Evolutionary conservation across 2,888 invertebrate genomes (phyloP).

Genomic region (Drosophila mayaguana): DNA sequence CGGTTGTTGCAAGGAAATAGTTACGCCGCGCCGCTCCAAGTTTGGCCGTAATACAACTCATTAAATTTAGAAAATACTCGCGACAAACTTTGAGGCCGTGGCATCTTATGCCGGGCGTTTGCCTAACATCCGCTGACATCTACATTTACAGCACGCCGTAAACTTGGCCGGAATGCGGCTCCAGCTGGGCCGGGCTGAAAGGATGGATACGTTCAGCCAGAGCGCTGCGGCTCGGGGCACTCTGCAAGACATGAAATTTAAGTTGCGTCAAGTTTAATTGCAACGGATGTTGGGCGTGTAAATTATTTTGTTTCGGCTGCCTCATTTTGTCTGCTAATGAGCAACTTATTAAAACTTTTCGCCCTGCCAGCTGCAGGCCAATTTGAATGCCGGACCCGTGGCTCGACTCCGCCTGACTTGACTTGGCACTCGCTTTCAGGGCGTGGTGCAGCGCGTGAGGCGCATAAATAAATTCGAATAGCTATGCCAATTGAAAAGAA

Average conservation of each 20-base stretch:
- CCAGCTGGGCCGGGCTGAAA: neutral
- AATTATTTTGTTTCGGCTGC: slow-evolving; percentile 73
- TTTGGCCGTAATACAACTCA: slow-evolving; percentile 73
- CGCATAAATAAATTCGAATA: slow-evolving; percentile 64
- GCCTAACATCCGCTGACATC: slow-evolving; percentile 75
- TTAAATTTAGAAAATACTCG: slow-evolving; percentile 78
- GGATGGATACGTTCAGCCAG: slow-evolving; percentile 4
- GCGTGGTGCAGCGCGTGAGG: slow-evolving; percentile 55
- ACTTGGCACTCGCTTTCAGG: neutral
- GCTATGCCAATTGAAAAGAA: slow-evolving; percentile 68
- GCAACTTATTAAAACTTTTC: slow-evolving; percentile 75
- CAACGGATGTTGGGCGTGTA: slow-evolving; percentile 77
- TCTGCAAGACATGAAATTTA: slow-evolving; percentile 46
- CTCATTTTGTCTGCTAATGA: slow-evolving; percentile 77
- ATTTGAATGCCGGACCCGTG: slow-evolving; percentile 42
- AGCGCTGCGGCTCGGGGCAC: neutral
- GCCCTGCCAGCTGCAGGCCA: slow-evolving; percentile 33
- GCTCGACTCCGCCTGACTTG: neutral
- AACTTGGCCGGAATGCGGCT: slow-evolving; percentile 44
- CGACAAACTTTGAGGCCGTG: slow-evolving; percentile 57
- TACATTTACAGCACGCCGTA: slow-evolving; percentile 64
- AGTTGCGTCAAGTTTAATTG: slow-evolving; percentile 71
- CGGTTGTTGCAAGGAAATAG: slow-evolving; percentile 41
- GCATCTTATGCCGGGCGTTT: slow-evolving; percentile 48
- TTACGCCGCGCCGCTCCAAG: slow-evolving; percentile 59